Percentiles rank a stretch among this genome's conserved stretches.
These are phyloP conservation scores for Erebia aethiops DNA, from an alignment of 2,888 invertebrate genomes.

Conservation along the genomic window DNA sequence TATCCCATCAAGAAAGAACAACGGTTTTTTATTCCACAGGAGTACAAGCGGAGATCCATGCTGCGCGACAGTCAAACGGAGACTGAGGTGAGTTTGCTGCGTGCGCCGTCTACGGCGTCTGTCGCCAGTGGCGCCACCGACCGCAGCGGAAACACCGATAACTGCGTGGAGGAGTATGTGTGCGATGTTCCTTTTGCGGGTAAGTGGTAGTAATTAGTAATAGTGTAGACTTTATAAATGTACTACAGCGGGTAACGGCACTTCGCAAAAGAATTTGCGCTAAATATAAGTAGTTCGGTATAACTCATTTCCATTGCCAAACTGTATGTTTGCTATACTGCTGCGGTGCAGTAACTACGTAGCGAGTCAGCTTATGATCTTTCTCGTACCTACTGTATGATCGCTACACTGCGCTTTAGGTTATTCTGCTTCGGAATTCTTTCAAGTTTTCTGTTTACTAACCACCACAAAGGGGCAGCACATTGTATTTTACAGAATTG, in stretches of 20 bases:
- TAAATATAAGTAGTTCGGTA: too few species aligned
- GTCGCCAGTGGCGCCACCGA: slow-evolving; percentile 89
- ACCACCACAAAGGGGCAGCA: too few species aligned
- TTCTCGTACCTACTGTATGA: too few species aligned
- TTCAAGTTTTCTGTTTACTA: slow-evolving; percentile 58
- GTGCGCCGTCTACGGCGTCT: slow-evolving; percentile 91
- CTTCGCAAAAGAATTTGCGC: too few species aligned
- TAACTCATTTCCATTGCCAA: not conserved
- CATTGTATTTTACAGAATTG: too few species aligned
- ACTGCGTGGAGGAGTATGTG: slow-evolving; percentile 92
- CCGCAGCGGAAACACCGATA: slow-evolving; percentile 92
- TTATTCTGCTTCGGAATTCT: slow-evolving; percentile 46
- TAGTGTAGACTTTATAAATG: not conserved
- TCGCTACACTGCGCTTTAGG: too few species aligned
- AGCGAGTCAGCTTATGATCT: too few species aligned
- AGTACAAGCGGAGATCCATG: slow-evolving; percentile 90
- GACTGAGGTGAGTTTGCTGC: slow-evolving; percentile 88
- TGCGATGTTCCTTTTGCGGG: slow-evolving; percentile 95
- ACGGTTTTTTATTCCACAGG: slow-evolving; percentile 71
- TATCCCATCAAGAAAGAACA: not conserved
- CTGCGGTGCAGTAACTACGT: too few species aligned
- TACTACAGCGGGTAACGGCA: too few species aligned
- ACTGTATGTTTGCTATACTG: not conserved
- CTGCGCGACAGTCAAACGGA: slow-evolving; percentile 92
- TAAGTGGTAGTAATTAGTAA: slow-evolving; percentile 67